Evolutionary conservation across 2,888 invertebrate species (phyloP).

Genomic region (Sinopyrophorus schimmeli): DNA sequence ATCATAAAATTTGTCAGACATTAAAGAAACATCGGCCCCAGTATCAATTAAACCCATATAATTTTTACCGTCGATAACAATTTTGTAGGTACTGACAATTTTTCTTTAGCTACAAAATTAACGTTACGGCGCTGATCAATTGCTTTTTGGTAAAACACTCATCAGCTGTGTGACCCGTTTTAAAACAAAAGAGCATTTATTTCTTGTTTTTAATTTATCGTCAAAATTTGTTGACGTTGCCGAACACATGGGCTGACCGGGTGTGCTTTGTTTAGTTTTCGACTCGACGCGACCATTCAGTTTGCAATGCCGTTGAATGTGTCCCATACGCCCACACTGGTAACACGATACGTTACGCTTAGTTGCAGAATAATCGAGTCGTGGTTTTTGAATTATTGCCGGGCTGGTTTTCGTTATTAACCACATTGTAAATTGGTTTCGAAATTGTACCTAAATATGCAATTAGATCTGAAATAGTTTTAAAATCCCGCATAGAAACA

Average conservation of each 20-base stretch:
- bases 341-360: no score
- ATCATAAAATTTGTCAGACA: conserved; percentile 15
- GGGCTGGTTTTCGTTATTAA: no score
- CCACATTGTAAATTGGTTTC: no score
- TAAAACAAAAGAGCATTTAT: conserved; percentile 20
- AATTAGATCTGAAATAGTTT: conserved; percentile 32
- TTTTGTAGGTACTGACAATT: conserved; percentile 1
- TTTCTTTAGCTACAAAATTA: conserved; percentile 20
- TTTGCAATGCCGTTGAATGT: conserved; percentile 26
- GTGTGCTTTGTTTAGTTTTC: no score
- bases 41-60: conserved; percentile 24
- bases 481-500: conserved; percentile 22
- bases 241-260: no score
- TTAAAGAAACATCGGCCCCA: conserved; percentile 19
- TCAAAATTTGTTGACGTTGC: no score
- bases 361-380: no score
- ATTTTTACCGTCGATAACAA: conserved; percentile 9
- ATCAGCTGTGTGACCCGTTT: conserved; percentile 22
- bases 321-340: conserved; percentile 21
- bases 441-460: conserved; percentile 24
- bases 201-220: no score
- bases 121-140: conserved; percentile 27
- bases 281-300: no score
- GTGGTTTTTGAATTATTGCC: no score
- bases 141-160: conserved; percentile 23